Conservation (phyloP, 2,888 invertebrate genomes). For the Polydrusus cervinus region DNA sequence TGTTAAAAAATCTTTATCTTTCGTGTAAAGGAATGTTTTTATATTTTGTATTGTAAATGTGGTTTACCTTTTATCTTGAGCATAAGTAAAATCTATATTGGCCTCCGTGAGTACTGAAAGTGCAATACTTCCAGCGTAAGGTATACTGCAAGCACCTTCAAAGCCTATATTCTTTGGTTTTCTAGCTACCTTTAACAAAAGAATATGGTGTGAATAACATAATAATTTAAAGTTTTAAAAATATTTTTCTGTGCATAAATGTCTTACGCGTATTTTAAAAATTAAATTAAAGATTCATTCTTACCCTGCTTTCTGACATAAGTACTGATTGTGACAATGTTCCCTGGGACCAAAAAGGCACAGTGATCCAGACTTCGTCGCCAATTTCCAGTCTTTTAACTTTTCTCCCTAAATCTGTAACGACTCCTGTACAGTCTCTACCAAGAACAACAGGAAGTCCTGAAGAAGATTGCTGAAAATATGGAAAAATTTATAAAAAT, state of each 20-base stretch:
- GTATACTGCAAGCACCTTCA: slow-evolving; percentile 77
- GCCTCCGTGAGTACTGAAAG: slow-evolving; percentile 73
- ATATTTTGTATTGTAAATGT: no score
- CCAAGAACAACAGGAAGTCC: slow-evolving; percentile 76
- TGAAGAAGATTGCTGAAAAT: slow-evolving; percentile 66
- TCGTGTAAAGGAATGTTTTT: no score
- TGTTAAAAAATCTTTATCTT: no score
- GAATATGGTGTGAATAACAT: slow-evolving; percentile 3
- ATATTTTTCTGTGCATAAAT: no score
- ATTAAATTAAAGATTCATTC: not conserved
- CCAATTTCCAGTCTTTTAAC: slow-evolving; percentile 77
- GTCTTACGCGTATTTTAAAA: no score
- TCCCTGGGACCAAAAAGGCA: slow-evolving; percentile 76
- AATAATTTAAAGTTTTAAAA: no score
- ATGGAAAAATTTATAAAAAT: no score
- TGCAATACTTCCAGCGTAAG: slow-evolving; percentile 76
- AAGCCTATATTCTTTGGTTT: slow-evolving; percentile 75
- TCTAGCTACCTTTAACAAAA: slow-evolving; percentile 59
- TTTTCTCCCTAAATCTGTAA: slow-evolving; percentile 76
- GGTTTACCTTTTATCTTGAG: slow-evolving; percentile 72
- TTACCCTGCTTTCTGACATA: slow-evolving; percentile 72
- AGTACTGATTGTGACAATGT: slow-evolving; percentile 75
- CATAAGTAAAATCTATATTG: slow-evolving; percentile 71
- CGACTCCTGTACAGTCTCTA: slow-evolving; percentile 77
- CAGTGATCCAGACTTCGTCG: slow-evolving; percentile 77